These are phyloP conservation scores for Kryptolebias marmoratus DNA, from an alignment of 2,113 vertebrate genomes.

Conservation along the genomic window DNA sequence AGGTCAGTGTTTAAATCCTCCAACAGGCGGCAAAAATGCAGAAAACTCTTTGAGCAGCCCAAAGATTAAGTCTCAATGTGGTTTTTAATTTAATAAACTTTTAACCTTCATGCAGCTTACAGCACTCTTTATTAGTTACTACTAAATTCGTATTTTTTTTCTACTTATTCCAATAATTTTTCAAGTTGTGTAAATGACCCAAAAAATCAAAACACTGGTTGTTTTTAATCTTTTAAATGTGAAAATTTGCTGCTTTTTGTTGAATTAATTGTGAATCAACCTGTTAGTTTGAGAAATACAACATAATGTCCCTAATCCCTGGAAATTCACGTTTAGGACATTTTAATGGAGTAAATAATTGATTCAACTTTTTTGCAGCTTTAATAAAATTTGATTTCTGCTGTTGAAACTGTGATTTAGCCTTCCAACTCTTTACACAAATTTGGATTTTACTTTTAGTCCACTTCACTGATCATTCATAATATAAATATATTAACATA, in stretches of 20 bases:
- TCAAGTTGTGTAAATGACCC: too few species aligned
- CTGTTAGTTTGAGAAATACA: too few species aligned
- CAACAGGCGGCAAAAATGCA: not conserved
- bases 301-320: too few species aligned
- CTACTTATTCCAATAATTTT: too few species aligned
- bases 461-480: not conserved
- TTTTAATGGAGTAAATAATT: not conserved
- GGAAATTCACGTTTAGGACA: too few species aligned
- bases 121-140: too few species aligned
- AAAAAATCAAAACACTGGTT: too few species aligned
- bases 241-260: too few species aligned
- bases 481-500: not conserved
- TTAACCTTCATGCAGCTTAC: not conserved
- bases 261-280: too few species aligned
- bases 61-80: not conserved
- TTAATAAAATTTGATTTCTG: not conserved
- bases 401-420: not conserved
- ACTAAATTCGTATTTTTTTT: too few species aligned
- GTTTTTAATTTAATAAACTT: not conserved
- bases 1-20: not conserved
- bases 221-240: too few species aligned
- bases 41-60: not conserved
- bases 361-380: not conserved
- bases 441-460: not conserved
- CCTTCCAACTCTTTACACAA: not conserved